phyloP scores from a whole-genome alignment of 2,113 vertebrate species.

The Oncorhynchus clarkii region DNA sequence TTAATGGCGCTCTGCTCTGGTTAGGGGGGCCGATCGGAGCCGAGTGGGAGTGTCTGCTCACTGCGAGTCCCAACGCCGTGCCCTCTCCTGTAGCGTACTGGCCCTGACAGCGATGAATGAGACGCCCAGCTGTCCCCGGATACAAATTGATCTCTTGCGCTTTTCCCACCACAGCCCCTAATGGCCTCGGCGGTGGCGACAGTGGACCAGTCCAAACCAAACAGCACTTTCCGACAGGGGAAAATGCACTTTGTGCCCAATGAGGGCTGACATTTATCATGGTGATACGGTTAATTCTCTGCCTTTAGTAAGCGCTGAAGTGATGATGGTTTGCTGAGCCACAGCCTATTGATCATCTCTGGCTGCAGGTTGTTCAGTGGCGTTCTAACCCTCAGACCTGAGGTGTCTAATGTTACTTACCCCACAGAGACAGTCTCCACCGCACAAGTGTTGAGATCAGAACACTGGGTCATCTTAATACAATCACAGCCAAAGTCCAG shows the following conservation, averaged over 20 bases:
- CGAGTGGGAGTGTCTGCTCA: constrained; percentile 55
- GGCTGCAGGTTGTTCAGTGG: constrained; percentile 39
- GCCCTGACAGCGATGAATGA: constrained; percentile 70
- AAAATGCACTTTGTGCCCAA: constrained; percentile 33
- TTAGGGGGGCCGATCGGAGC: constrained; percentile 67
- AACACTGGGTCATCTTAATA: constrained; percentile 41
- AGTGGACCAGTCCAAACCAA: constrained; percentile 42
- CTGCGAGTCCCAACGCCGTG: constrained; percentile 39
- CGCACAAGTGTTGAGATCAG: constrained; percentile 7
- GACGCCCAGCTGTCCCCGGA: constrained; percentile 53
- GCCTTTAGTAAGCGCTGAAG: constrained; percentile 57
- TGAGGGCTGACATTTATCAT: constrained; percentile 60
- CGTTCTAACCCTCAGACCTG: constrained; percentile 26
- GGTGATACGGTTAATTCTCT: constrained; percentile 60
- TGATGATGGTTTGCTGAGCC: constrained; percentile 52
- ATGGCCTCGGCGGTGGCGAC: constrained; percentile 56
- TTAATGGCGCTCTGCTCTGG: constrained; percentile 70
- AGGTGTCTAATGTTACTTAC: constrained; percentile 32
- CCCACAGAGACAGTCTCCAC: constrained; percentile 36
- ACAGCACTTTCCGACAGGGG: constrained; percentile 27
- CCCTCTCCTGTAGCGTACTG: constrained; percentile 41
- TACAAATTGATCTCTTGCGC: constrained; percentile 70
- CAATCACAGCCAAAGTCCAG: constrained; percentile 59
- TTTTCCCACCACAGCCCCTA: constrained; percentile 56
- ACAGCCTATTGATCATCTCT: constrained; percentile 52